phyloP scores from a whole-genome alignment of 2,888 invertebrate genomes.

The Folsomia candida region DNA sequence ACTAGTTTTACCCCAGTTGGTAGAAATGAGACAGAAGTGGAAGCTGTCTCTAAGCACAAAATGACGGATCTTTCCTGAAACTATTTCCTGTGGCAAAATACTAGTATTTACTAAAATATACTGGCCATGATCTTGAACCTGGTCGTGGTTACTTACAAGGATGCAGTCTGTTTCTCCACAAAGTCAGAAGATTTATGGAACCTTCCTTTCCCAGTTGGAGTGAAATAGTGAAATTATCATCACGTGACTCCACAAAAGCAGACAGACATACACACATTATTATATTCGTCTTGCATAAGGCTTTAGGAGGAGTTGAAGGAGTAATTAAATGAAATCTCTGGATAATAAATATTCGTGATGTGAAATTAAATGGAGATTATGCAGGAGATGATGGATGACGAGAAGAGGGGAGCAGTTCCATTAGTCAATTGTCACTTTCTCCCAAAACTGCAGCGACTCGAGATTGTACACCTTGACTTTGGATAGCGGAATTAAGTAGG shows the following conservation, averaged over 20 bases:
- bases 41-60: background rate
- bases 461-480: background rate
- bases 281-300: too few relatives aligned
- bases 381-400: background rate
- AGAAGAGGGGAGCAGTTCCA: background rate
- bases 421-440: slow-evolving; percentile 4
- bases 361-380: slow-evolving; percentile 8
- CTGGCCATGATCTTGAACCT: background rate
- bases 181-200: background rate
- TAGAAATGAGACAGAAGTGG: background rate
- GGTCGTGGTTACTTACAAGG: too few relatives aligned
- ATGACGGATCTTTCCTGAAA: background rate
- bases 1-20: background rate
- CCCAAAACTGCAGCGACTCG: too few relatives aligned
- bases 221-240: too few relatives aligned
- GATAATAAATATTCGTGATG: slow-evolving; percentile 1
- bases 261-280: too few relatives aligned
- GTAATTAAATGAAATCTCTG: slow-evolving; percentile 5
- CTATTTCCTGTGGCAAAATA: background rate
- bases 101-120: too few relatives aligned
- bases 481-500: background rate
- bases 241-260: too few relatives aligned
- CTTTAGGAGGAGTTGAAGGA: background rate
- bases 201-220: background rate
- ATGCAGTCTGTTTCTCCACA: background rate